Base-by-base conservation (phyloP, 2,888 invertebrate species). In the Bursaphelenchus okinawaensis region DNA sequence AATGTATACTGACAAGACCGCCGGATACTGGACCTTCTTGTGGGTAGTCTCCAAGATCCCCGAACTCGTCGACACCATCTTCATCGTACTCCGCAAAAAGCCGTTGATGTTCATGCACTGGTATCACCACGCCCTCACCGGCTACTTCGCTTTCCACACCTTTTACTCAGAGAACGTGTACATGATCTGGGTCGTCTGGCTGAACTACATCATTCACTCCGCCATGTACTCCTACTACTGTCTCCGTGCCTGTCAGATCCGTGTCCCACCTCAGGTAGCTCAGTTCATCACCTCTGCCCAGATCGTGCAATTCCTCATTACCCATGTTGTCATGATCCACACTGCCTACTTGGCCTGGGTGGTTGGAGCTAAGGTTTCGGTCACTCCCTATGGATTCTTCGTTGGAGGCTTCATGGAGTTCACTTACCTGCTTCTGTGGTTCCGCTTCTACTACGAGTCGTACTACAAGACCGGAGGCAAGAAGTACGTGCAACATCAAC, bases 1-100 rank as follows among this genome's bases (percentile, higher is more conserved):
- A 50, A 56, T 77, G 20, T 72, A 76, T 63, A 79, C 74, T 1
- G 71, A 72, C 61, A 55, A 55, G 9, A 61, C 58, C 4, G 74
- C 76, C 16, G 79, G 79, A 9, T 79, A 79, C 66, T 79, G 79
- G 79, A 70, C 76, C 28, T 76, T 77, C 60, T 68, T 79, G 12
- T 79, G 79, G 79, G 74, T 77, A 6, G 68, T 76, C 50, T 77
- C 76, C n/a, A 79, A 79, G 64, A 77, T 79, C 40, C 79, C 78
- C 3, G 79, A 79, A 65, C 68, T 79, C 24, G 66, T 79, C 52
- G 79, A 79, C 69, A 79, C 79, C 0, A 68, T 79, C n/a, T 79
- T 79, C 71, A 77, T 79, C 63, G 78, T 78, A 4, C 69, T 77
- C 31, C 68, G 79, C 24, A 79, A 79, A 62, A 67, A 73, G 63